Percentiles rank a stretch among this genome's conserved stretches.
phyloP scores from a whole-genome alignment of 2,797 vertebrate species.

The Melanotaenia nigrans region DNA sequence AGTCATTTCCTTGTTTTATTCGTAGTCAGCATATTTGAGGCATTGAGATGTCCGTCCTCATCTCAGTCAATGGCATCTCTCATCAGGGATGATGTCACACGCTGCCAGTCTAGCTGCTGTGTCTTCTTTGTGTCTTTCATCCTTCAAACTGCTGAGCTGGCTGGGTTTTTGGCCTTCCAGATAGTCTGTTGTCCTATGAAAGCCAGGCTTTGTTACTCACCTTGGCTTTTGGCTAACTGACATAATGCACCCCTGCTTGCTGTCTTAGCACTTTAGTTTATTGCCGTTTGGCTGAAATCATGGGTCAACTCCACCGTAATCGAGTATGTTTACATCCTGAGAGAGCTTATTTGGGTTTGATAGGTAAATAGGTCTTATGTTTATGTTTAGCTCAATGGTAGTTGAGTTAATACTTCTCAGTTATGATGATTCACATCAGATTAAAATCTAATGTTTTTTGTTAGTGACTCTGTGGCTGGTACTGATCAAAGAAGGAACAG shows the following conservation, averaged over 20 bases:
- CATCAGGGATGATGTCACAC: conserved; percentile 41
- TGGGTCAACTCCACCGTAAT: not conserved
- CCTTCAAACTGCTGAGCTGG: conserved; percentile 55
- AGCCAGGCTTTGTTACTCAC: conserved; percentile 52
- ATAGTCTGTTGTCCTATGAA: conserved; percentile 52
- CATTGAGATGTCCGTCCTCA: conserved; percentile 40
- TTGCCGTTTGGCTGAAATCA: conserved; percentile 35
- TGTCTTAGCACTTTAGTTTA: conserved; percentile 53
- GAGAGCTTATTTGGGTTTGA: not conserved
- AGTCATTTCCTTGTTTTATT: conserved; percentile 34
- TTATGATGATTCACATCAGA: conserved; percentile 3
- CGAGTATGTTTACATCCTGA: not conserved
- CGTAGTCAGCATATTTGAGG: conserved; percentile 56
- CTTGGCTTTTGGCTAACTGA: conserved; percentile 48
- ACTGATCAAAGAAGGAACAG: conserved; percentile 24
- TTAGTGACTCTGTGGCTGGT: conserved; percentile 3
- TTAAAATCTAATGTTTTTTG: not conserved
- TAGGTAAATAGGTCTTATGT: not conserved
- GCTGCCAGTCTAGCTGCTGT: conserved; percentile 33
- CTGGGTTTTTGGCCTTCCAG: conserved; percentile 32
- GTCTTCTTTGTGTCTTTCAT: conserved; percentile 39
- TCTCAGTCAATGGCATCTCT: conserved; percentile 51
- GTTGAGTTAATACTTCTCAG: not conserved
- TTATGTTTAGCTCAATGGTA: conserved; percentile 7
- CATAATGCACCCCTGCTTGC: conserved; percentile 33